Conservation (phyloP, 2,888 invertebrate species). For the Microctonus hyperodae region DNA sequence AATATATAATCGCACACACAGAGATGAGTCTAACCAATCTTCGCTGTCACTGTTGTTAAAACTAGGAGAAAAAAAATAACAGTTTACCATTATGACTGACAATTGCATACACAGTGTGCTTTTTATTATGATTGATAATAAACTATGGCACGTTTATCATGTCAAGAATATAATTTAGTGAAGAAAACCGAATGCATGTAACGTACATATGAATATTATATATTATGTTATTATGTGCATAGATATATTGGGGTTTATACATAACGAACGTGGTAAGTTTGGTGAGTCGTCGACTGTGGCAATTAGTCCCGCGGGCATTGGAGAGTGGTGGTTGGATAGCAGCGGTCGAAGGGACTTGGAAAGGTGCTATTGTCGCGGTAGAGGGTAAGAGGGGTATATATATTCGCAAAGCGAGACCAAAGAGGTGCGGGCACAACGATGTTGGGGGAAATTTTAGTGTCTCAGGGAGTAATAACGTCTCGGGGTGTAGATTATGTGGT, state of each 20-base stretch:
- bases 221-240: background rate
- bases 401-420: conserved; percentile 32
- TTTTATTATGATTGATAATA: conserved; percentile 15
- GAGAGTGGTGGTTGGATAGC: conserved; percentile 33
- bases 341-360: conserved; percentile 35
- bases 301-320: conserved; percentile 50
- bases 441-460: conserved; percentile 51
- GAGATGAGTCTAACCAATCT: conserved; percentile 29
- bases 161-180: background rate
- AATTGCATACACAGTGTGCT: conserved; percentile 4
- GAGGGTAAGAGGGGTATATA: conserved; percentile 27
- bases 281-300: conserved; percentile 30
- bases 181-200: background rate
- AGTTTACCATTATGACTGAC: conserved; percentile 12
- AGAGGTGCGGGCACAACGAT: conserved; percentile 37
- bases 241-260: background rate
- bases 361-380: conserved; percentile 31
- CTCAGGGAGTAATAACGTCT: conserved; percentile 62
- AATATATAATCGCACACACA: conserved; percentile 9
- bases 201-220: background rate
- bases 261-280: conserved; percentile 17
- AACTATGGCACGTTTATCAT: background rate
- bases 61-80: background rate
- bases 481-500: conserved; percentile 61
- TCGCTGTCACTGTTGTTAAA: conserved; percentile 18